Base-by-base conservation (phyloP, 2,797 vertebrate species). In the Chaetophractus vellerosus region DNA sequence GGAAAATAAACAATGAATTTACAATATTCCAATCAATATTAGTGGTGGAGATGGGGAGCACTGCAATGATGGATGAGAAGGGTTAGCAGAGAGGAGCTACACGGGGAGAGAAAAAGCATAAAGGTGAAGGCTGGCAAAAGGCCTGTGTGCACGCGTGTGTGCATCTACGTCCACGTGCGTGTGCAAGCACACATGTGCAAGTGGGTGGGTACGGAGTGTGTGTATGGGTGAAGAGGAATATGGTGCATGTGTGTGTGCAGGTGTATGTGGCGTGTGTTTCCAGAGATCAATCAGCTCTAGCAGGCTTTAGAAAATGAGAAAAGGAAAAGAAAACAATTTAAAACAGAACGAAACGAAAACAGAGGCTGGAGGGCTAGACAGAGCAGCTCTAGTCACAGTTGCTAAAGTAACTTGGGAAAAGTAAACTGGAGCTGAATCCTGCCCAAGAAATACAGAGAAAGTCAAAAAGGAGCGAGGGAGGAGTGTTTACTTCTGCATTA, bases 1-100 rank as follows among this genome's bases (percentile, higher is more conserved):
- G n/a, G 48, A 74, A 96, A 96, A 76, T 71, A 91, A 96, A 92
- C 52, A 91, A 71, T 93, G 91, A 52, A 94, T 97, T 83, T 88
- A 75, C 24, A 94, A 52, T 33, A 80, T 76, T 93, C 11, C 26
- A 63, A 41, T 92, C 38, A 69, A 15, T 76, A 64, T 48, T 57
- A 84, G 68, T 48, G 26, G 33, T 68, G 7, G 45, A 69, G 48
- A 41, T 16, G 26, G n/a, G 45, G 21, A 75, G 9, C 9, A 50
- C 0, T 36, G 5, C 5, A 9, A 80, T 38, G 61, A 90, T 61
- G 26, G 55, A 85, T 93, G 52, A 21, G 28, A 79, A 85, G 16
- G 9, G 15, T 3, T 45, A 24, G 38, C 4, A 7, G 66, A n/a
- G 31, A 63, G 55, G 91, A 84, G 55, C 19, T 55, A 45, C 55